phyloP scores from a whole-genome alignment of 2,888 invertebrate genomes.

The Eupithecia vulgata region DNA sequence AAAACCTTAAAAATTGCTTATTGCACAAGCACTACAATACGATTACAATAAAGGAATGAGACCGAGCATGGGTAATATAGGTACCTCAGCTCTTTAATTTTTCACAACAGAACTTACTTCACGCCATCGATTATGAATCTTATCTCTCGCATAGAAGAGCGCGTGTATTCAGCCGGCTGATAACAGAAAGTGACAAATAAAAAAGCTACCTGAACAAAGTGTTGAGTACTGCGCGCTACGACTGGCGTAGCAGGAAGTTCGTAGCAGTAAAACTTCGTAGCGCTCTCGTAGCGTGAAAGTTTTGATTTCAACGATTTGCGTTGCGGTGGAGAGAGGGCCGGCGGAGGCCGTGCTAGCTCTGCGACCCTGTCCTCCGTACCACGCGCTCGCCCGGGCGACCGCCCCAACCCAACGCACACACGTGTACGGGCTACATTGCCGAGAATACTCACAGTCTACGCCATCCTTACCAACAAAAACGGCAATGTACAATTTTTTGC shows the following conservation, averaged over 20 bases:
- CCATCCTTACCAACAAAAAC: conserved; percentile 22
- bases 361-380: conserved; percentile 69
- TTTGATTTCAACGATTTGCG: conserved; percentile 84
- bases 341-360: conserved; percentile 77
- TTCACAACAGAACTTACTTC: conserved; percentile 23
- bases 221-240: conserved; percentile 81
- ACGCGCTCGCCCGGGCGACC: conserved; percentile 29
- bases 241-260: conserved; percentile 82
- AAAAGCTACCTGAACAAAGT: conserved; percentile 82
- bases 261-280: conserved; percentile 84
- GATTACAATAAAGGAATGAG: background rate
- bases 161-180: conserved; percentile 71
- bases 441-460: background rate
- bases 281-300: conserved; percentile 84
- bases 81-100: background rate
- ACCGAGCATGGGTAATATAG: background rate
- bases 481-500: conserved; percentile 56
- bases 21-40: background rate
- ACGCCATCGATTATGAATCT: conserved; percentile 53
- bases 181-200: conserved; percentile 82
- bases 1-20: background rate
- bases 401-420: background rate
- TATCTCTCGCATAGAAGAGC: conserved; percentile 57
- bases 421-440: conserved; percentile 32
- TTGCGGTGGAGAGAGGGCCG: conserved; percentile 80